Evolutionary conservation across 2,113 vertebrate genomes (phyloP), one percentile per base, ranked within the genome.

Genomic region (Centropristis striata): DNA sequence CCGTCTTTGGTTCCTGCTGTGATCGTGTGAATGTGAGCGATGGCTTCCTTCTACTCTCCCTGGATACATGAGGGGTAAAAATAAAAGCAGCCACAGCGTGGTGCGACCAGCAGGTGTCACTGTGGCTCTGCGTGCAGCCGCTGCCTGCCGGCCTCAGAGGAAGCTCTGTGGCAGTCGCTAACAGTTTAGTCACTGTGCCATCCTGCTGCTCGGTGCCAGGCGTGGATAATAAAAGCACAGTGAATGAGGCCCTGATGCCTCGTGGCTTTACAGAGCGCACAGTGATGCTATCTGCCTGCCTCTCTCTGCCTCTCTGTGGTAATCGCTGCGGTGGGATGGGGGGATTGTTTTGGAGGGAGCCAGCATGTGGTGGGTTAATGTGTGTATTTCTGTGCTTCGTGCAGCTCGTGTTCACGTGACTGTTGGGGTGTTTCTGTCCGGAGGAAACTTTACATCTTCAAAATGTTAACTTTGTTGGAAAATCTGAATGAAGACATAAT

Each of bases 101-200:
- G 2, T 2, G 37, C 7, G 21, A 27, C 86, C 90, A 90, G 47
- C 59, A 23, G 90, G 84, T 57, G 90, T 57, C 88, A 78, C 71
- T 76, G 74, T 64, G 80, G 0, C 84, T 44, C 84, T 0, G 15
- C 8, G 67, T 3, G 2, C 4, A 4, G 55, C 50, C 6, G 0
- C 80, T 5, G 47, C 6, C 70, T 14, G 69, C 46, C 8, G 55
- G 54, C 44, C 49, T 51, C 16, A 4, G 47, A 3, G 1, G 47
- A 12, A 9, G 44, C 51, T 49, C 41, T 18, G 68, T 20, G 44
- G 55, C 51, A 0, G 60, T 21, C 13, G 12, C 51, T 16, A 47
- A 46, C 69, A 55, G 61, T 74, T 71, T 47, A 70, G 68, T 61
- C 76, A 23, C 46, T 9, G 68, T 57, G 68, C 51, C 53, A 1